Conservation (phyloP, 2,888 invertebrate species). For the Agrochola lychnidis region DNA sequence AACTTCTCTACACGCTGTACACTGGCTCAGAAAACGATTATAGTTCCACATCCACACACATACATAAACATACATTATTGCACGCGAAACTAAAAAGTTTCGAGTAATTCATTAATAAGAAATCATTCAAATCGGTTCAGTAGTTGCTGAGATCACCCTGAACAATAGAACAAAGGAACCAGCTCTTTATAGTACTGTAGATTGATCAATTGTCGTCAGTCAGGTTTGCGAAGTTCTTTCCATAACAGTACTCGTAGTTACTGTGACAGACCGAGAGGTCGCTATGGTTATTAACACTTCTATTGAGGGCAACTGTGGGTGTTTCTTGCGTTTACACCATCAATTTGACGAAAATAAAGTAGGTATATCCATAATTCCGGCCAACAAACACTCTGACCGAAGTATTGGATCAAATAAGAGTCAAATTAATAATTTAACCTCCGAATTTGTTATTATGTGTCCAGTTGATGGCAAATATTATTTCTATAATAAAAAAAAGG, state of each 20-base stretch:
- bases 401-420: neutral
- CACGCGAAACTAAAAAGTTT: slow-evolving; percentile 32
- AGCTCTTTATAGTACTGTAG: slow-evolving; percentile 57
- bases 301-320: slow-evolving; percentile 42
- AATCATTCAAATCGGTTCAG: slow-evolving; percentile 54
- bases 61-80: too few species aligned
- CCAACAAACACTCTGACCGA: neutral
- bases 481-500: slow-evolving; percentile 6
- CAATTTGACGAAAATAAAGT: slow-evolving; percentile 5
- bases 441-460: neutral
- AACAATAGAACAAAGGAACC: slow-evolving; percentile 67
- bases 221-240: slow-evolving; percentile 64
- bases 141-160: slow-evolving; percentile 57
- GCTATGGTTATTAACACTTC: slow-evolving; percentile 46
- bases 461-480: neutral
- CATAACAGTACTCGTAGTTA: slow-evolving; percentile 58
- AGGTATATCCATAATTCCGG: neutral
- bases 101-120: slow-evolving; percentile 45
- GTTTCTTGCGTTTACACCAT: slow-evolving; percentile 26
- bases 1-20: slow-evolving; percentile 8
- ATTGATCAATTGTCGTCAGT: slow-evolving; percentile 65
- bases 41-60: too few species aligned
- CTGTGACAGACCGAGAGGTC: slow-evolving; percentile 37
- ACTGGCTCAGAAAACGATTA: slow-evolving; percentile 12
- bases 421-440: neutral